Conservation (phyloP, 2,113 vertebrate genomes). For the Nansenia antarctica region DNA sequence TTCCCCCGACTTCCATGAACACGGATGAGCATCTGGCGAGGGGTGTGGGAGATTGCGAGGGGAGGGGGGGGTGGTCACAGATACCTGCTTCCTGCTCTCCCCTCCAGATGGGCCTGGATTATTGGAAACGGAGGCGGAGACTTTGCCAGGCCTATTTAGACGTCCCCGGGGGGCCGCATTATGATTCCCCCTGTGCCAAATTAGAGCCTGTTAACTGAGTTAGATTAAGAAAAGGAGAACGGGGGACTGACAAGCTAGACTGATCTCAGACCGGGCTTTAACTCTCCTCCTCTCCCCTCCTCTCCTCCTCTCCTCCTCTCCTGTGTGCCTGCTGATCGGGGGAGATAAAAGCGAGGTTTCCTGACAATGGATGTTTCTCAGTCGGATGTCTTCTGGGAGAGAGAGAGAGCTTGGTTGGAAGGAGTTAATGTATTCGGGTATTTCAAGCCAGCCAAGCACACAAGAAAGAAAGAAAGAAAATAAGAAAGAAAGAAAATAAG, state of each 20-base stretch:
- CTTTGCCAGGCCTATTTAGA: not conserved
- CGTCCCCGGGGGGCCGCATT: not conserved
- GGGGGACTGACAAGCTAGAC: not conserved
- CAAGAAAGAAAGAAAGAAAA: no score
- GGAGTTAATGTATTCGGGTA: not conserved
- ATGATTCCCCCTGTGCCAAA: not conserved
- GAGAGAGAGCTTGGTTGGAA: not conserved
- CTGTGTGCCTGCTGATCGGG: not conserved
- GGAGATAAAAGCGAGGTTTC: not conserved
- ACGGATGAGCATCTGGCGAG: no score
- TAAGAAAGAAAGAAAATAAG: not conserved
- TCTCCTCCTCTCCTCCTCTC: not conserved
- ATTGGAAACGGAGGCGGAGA: not conserved
- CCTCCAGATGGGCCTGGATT: not conserved
- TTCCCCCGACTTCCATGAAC: no score
- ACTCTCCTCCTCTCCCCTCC: not conserved
- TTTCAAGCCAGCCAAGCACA: not conserved
- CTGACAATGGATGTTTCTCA: not conserved
- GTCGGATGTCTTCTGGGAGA: not conserved
- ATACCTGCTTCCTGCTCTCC: not conserved
- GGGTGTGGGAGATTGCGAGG: no score
- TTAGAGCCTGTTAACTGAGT: constrained; percentile 7
- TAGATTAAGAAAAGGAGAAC: not conserved
- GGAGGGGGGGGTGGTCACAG: not conserved
- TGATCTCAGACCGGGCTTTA: not conserved